Percentiles rank a stretch among this genome's conserved stretches.
Conservation (phyloP, 1,140 invertebrate species). For the Planococcus citri region DNA sequence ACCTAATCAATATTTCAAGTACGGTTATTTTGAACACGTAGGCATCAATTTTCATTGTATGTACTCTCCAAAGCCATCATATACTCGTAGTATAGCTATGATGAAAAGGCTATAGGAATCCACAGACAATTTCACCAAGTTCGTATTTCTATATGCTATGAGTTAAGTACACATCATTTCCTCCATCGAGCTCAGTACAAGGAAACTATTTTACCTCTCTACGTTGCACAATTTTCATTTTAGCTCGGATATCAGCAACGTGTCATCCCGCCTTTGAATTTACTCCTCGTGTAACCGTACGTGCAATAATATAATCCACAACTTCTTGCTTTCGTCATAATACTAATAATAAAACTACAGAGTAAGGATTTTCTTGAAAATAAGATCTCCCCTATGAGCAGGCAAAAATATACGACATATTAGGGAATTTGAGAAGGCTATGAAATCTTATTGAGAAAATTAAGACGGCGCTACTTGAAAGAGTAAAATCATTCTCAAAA, state of each 20-base stretch:
- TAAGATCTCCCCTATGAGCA: not conserved
- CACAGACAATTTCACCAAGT: too few species aligned
- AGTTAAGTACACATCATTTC: not conserved
- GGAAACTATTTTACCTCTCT: slow-evolving; percentile 1
- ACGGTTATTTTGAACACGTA: too few species aligned
- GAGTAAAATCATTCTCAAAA: not conserved
- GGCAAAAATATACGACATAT: slow-evolving; percentile 5
- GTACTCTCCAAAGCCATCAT: too few species aligned
- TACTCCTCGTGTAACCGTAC: not conserved
- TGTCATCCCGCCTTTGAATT: slow-evolving; percentile 9
- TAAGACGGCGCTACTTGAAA: not conserved
- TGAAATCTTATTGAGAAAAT: not conserved
- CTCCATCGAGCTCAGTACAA: not conserved
- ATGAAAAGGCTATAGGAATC: too few species aligned
- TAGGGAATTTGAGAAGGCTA: not conserved
- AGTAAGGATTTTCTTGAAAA: slow-evolving; percentile 17
- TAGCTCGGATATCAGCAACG: slow-evolving; percentile 14
- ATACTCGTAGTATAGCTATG: too few species aligned
- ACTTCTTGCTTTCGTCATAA: slow-evolving; percentile 17
- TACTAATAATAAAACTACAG: slow-evolving; percentile 19
- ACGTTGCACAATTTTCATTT: slow-evolving; percentile 15
- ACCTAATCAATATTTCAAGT: too few species aligned
- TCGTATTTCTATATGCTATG: too few species aligned
- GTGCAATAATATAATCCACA: slow-evolving; percentile 7
- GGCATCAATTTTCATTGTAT: too few species aligned